These are phyloP conservation scores for Xylocampa areola DNA, from an alignment of 2,888 invertebrate species.

Conservation along the genomic window DNA sequence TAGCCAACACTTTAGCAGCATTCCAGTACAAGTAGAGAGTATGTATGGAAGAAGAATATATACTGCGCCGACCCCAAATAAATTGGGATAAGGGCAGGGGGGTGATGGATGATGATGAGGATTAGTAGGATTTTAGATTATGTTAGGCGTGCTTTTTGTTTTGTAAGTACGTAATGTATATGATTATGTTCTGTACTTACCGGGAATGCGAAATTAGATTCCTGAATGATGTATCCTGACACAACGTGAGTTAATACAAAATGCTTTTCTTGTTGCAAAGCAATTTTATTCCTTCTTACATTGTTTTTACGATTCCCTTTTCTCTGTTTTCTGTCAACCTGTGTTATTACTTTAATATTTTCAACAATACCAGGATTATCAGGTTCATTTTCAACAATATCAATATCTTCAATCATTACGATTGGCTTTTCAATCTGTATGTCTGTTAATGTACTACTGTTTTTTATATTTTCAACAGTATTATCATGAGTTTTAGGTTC, in stretches of 20 bases:
- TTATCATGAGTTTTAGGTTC: constrained; percentile 29
- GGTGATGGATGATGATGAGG: too few relatives aligned
- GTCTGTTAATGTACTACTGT: too few relatives aligned
- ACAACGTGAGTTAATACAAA: constrained; percentile 78
- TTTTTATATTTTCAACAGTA: constrained; percentile 10
- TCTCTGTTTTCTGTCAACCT: background rate
- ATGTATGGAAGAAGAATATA: too few relatives aligned
- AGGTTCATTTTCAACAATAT: constrained; percentile 27
- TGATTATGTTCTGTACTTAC: constrained; percentile 73
- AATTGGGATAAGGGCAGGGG: too few relatives aligned
- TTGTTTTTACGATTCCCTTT: constrained; percentile 38
- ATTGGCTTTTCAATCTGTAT: background rate
- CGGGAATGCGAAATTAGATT: constrained; percentile 84
- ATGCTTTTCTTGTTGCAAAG: constrained; percentile 53
- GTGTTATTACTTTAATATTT: constrained; percentile 11
- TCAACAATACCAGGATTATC: constrained; percentile 29
- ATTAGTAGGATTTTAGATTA: too few relatives aligned
- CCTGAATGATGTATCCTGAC: constrained; percentile 85
- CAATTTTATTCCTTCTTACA: constrained; percentile 20
- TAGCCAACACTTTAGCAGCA: too few relatives aligned
- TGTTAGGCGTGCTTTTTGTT: too few relatives aligned
- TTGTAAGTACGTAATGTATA: too few relatives aligned
- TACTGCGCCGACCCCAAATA: too few relatives aligned
- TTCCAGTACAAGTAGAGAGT: too few relatives aligned
- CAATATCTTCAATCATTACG: background rate